Base-by-base conservation (phyloP, 2,888 invertebrate species). In the Cosmopolites sordidus region DNA sequence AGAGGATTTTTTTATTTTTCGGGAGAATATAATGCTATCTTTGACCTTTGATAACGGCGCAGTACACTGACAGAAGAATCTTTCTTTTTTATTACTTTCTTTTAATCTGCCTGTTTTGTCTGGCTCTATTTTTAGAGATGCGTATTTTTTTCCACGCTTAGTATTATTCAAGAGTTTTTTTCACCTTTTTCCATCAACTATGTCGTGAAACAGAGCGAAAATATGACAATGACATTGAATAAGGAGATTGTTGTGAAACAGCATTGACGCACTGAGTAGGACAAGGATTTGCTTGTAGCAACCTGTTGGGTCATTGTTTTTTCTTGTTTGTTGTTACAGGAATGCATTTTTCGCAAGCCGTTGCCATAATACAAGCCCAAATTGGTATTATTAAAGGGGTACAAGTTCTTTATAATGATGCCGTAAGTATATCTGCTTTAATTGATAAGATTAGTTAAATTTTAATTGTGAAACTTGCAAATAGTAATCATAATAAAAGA, bases 281-380 rank as follows among this genome's bases (percentile, higher is more conserved):
- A 22, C 22, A 22, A 22, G 22, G 22, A 22, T 22, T 22, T 22
- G 8, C 22, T 22, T 22, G 22, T 22, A 22, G 33, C 12, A 33
- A 33, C 33, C 33, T 33, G 33, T 33, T 33, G 33, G 3, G 12
- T n/a, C 3, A 33, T 12, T 6, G n/a, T 33, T 12, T 33, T 12
- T 12, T 5, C 33, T 33, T 29, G 14, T 48, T 30, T 41, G 40
- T 41, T 38, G 61, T 82, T 83, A 12, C 79, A 91, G 97, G 97
- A 69, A 97, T 96, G 96, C 95, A 96, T 79, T 95, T 97, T 80
- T 93, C 94, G 64, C 96, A 97, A 77, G 91, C 95, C 62, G 93
- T 97, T 68, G 90, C 94, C 68, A 94, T 96, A 68, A 89, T 97
- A 70, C 95, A 95, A 76, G 90, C 92, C 60, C 95, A 96, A 82